Percentiles rank a stretch among this genome's conserved stretches.
phyloP scores from a whole-genome alignment of 2,888 invertebrate species.

The Tipula lateralis region DNA sequence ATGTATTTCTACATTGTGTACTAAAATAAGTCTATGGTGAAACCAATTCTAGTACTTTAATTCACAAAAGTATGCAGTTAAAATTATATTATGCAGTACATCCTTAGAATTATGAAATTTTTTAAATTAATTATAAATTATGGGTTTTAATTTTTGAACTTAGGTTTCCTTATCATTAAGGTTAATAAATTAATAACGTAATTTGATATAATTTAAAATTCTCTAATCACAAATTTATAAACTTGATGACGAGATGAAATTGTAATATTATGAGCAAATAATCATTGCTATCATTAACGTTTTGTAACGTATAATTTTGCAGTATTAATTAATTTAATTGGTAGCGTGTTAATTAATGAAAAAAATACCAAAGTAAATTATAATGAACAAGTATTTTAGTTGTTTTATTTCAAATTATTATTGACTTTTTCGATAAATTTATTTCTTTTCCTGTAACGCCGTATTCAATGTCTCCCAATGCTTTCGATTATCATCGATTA shows the following conservation, averaged over 20 bases:
- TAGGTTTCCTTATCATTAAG: background rate
- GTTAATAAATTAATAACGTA: too few species aligned
- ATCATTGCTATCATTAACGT: background rate
- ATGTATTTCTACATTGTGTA: background rate
- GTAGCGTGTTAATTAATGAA: background rate
- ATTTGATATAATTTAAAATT: too few species aligned
- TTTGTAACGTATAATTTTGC: background rate
- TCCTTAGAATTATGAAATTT: background rate
- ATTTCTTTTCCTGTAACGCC: background rate
- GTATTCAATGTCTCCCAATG: constrained; percentile 34
- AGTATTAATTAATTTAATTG: background rate
- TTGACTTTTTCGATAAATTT: background rate
- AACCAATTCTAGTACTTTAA: background rate
- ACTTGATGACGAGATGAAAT: background rate
- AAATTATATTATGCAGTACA: too few species aligned
- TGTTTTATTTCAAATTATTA: background rate
- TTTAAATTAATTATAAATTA: background rate
- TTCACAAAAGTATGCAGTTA: background rate
- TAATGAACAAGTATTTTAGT: background rate
- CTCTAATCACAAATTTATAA: too few species aligned
- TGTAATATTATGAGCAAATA: background rate
- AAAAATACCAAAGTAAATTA: background rate
- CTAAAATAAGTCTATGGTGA: background rate
- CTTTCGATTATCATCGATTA: constrained; percentile 34
- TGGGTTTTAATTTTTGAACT: background rate